Conservation (phyloP, 2,797 vertebrate genomes). For the Arctocebus calabarensis region DNA sequence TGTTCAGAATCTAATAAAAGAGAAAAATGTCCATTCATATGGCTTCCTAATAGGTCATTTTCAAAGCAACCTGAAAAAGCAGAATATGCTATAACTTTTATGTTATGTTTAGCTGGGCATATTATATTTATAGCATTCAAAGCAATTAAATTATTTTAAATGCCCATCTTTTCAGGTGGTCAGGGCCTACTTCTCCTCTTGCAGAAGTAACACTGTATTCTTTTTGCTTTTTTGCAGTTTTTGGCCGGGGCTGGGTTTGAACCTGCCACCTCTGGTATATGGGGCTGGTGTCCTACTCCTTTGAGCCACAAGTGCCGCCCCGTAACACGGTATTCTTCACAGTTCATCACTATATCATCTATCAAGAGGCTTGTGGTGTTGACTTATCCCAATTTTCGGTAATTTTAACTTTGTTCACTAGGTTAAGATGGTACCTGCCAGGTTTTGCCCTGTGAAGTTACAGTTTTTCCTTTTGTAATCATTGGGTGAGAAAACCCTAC, state of each 20-base stretch:
- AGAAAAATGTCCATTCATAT: neutral
- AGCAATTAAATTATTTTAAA: slow-evolving; percentile 30
- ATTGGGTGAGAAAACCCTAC: neutral
- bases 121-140: neutral
- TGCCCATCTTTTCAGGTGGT: neutral
- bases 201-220: neutral
- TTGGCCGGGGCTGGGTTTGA: too few relatives aligned
- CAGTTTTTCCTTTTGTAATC: neutral
- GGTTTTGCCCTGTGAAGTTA: neutral
- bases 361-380: neutral
- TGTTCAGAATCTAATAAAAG: slow-evolving; percentile 20
- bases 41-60: slow-evolving; percentile 6
- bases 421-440: neutral
- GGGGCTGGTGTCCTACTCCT: too few relatives aligned
- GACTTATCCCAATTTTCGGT: neutral
- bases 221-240: neutral
- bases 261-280: too few relatives aligned
- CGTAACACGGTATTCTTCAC: neutral
- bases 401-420: slow-evolving; percentile 8
- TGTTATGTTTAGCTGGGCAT: neutral
- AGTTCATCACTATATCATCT: neutral
- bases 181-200: neutral
- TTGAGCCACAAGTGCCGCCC: too few relatives aligned
- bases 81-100: slow-evolving; percentile 7
- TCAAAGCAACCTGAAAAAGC: slow-evolving; percentile 9